phyloP scores from a whole-genome alignment of 2,888 invertebrate species.

The Drosophila meridiana region DNA sequence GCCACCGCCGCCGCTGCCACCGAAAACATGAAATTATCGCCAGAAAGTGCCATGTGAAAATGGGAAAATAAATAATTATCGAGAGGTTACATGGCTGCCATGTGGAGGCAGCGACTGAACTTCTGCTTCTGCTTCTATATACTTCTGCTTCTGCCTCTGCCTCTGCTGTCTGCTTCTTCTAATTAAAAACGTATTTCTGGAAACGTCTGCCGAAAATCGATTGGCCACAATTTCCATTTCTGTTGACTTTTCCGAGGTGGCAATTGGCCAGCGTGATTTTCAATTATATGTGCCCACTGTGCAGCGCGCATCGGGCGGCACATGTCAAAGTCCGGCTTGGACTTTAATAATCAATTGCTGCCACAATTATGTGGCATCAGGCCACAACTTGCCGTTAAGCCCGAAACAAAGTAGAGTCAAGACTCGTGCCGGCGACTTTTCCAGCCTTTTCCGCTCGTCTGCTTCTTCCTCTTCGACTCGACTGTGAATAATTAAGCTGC shows the following conservation, averaged over 20 bases:
- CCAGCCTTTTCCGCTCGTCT: slow-evolving; percentile 23
- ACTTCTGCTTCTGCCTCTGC: background rate
- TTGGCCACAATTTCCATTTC: slow-evolving; percentile 77
- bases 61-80: slow-evolving; percentile 75
- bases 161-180: slow-evolving; percentile 39
- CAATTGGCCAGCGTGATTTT: slow-evolving; percentile 78
- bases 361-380: slow-evolving; percentile 63
- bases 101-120: slow-evolving; percentile 4
- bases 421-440: slow-evolving; percentile 68
- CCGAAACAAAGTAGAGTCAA: slow-evolving; percentile 26
- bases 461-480: slow-evolving; percentile 5
- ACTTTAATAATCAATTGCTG: slow-evolving; percentile 28
- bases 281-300: slow-evolving; percentile 67
- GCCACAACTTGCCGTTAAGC: slow-evolving; percentile 71
- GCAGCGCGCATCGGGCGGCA: slow-evolving; percentile 52
- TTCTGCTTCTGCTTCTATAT: background rate
- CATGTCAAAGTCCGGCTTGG: slow-evolving; percentile 60
- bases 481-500: slow-evolving; percentile 72
- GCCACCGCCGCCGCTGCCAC: slow-evolving; percentile 23
- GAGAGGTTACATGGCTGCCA: slow-evolving; percentile 53
- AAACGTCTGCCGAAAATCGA: slow-evolving; percentile 58
- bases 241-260: slow-evolving; percentile 75
- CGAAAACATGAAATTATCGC: slow-evolving; percentile 61
- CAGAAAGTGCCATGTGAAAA: slow-evolving; percentile 65
- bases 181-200: slow-evolving; percentile 69